Evolutionary conservation across 2,797 vertebrate species (phyloP).

Genomic region (Syncerus caffer): DNA sequence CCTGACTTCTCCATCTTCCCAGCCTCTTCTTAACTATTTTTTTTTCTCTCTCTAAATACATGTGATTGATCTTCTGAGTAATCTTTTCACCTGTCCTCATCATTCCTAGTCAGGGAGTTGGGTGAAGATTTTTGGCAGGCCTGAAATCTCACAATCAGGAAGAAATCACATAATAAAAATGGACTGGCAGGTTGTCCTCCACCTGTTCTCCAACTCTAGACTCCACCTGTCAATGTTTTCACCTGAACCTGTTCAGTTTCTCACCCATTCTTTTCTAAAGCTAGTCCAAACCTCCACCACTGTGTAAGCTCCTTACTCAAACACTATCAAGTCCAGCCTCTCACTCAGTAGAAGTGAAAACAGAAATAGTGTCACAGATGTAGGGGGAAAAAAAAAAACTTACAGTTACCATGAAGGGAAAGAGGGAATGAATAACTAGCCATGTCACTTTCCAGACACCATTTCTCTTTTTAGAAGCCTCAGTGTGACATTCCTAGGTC

Average conservation of each 20-base stretch:
- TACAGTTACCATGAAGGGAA: neutral
- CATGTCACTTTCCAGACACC: neutral
- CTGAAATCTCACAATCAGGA: neutral
- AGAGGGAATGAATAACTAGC: neutral
- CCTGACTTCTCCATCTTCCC: neutral
- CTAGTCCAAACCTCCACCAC: neutral
- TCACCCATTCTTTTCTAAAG: neutral
- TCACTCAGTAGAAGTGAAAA: neutral
- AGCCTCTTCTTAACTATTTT: neutral
- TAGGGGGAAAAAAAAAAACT: neutral
- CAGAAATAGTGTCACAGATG: neutral
- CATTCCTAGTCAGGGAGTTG: too few species aligned
- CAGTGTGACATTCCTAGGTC: neutral
- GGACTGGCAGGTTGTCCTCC: neutral
- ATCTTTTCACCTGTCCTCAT: neutral
- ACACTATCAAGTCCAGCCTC: neutral
- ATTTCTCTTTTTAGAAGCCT: neutral
- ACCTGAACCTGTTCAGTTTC: too few species aligned
- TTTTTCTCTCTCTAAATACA: neutral
- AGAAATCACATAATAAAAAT: neutral
- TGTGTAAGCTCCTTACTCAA: neutral
- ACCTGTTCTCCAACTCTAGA: neutral
- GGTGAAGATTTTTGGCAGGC: fast-evolving
- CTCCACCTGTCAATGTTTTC: neutral
- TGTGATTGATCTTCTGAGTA: neutral